These are phyloP conservation scores for Sebastes schlegelii DNA, from an alignment of 2,113 vertebrate genomes.

Conservation along the genomic window DNA sequence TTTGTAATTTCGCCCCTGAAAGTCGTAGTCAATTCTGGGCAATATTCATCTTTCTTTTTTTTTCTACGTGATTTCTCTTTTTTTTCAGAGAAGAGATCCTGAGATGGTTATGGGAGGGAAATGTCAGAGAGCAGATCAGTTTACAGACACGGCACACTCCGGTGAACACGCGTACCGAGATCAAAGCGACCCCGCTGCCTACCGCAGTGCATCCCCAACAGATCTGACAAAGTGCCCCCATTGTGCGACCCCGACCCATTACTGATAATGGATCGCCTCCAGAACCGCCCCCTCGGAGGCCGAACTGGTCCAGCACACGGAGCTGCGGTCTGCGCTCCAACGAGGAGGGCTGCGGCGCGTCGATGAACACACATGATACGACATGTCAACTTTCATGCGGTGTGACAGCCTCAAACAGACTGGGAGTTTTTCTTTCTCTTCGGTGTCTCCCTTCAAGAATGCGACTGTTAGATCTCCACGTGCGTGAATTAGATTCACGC, in stretches of 20 bases:
- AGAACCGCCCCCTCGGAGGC: slow-evolving; percentile 67
- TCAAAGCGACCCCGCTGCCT: slow-evolving; percentile 83
- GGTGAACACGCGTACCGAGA: slow-evolving; percentile 79
- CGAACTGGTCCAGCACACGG: slow-evolving; percentile 55
- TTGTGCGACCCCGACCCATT: slow-evolving; percentile 83
- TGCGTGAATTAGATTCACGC: slow-evolving; percentile 2
- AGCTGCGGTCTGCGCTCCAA: slow-evolving; percentile 28
- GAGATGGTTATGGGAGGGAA: slow-evolving; percentile 66
- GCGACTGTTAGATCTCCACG: slow-evolving; percentile 2
- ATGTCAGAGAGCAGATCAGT: slow-evolving; percentile 76
- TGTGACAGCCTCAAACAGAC: slow-evolving; percentile 56
- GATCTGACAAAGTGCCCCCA: slow-evolving; percentile 77
- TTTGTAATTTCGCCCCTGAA: slow-evolving; percentile 44
- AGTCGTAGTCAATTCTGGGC: slow-evolving; percentile 50
- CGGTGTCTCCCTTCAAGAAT: slow-evolving; percentile 41
- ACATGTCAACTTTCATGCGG: slow-evolving; percentile 68
- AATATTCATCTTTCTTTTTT: slow-evolving; percentile 53
- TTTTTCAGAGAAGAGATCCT: slow-evolving; percentile 32
- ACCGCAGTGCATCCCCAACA: slow-evolving; percentile 80
- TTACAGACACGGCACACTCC: slow-evolving; percentile 85
- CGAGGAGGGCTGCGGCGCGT: slow-evolving; percentile 34
- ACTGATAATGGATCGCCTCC: slow-evolving; percentile 81
- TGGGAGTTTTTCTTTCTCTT: slow-evolving; percentile 29
- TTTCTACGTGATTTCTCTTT: not conserved
- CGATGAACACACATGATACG: slow-evolving; percentile 74